These are phyloP conservation scores for Hyles vespertilio DNA, from an alignment of 1,140 invertebrate species.

Conservation along the genomic window DNA sequence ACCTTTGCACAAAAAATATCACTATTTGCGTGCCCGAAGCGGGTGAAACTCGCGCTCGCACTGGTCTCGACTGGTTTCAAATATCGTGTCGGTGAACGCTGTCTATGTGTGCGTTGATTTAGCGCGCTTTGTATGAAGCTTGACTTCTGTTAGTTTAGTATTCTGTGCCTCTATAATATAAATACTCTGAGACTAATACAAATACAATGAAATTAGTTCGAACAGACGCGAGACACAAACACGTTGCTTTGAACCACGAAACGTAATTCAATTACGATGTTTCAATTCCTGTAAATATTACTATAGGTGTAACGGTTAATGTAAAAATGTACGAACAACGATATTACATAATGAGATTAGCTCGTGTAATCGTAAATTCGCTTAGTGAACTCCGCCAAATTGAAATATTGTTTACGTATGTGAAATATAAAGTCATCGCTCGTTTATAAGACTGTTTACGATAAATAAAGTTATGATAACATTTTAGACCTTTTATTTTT, in stretches of 20 bases:
- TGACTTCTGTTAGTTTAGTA: no score
- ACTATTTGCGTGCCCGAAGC: no score
- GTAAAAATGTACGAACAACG: slow-evolving; percentile 28
- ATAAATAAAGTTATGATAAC: slow-evolving; percentile 9
- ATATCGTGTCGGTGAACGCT: no score
- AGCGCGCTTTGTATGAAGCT: no score
- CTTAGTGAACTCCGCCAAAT: slow-evolving; percentile 63
- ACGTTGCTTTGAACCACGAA: slow-evolving; percentile 35
- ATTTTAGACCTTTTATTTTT: no score
- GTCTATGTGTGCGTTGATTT: no score
- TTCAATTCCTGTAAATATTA: slow-evolving; percentile 58
- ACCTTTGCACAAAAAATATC: no score
- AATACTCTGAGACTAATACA: no score
- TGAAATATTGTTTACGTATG: slow-evolving; percentile 51
- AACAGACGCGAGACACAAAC: slow-evolving; percentile 13
- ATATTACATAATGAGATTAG: slow-evolving; percentile 24
- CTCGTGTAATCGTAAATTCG: slow-evolving; percentile 53
- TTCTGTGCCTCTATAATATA: no score
- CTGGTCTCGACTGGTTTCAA: no score
- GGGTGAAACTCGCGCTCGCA: no score
- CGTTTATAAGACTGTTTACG: slow-evolving; percentile 72
- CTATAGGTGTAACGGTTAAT: slow-evolving; percentile 34
- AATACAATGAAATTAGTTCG: no score
- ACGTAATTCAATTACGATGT: slow-evolving; percentile 53
- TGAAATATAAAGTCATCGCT: slow-evolving; percentile 54